Base-by-base conservation (phyloP, 2,797 vertebrate genomes). In the Triplophysa bombifrons region DNA sequence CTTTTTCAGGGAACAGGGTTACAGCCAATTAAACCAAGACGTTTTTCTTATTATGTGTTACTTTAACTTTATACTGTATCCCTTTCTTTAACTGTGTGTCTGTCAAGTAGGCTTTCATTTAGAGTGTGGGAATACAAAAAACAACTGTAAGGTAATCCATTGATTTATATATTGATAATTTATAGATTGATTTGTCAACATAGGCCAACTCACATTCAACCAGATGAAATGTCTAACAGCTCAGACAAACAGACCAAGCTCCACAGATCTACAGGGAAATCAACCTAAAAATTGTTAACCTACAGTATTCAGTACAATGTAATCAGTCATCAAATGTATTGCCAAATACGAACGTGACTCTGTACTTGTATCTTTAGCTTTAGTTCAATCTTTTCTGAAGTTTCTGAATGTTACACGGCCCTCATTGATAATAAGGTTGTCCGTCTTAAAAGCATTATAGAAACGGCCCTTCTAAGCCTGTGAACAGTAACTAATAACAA, bases 401-500 rank as follows among this genome's bases (percentile, higher is more conserved):
- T 72, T 38, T 7, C 25, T 38, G n/a, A 55, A 19, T 58, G 38
- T 71, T 22, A 48, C 2, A 22, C 41, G 12, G 22, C 81, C 70
- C 30, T 74, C 22, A 30, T 51, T 68, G 51, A 17, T 76, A 80
- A 80, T 80, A 51, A 72, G 19, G 13, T 22, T 72, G 44, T 66
- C 72, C 25, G 17, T 41, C 71, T 71, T 11, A 58, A 48, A 72
- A 66, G 71, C 69, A 71, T 56, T 56, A 65, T 34, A 78, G 63
- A 48, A 78, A 79, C 17, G 25, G 53, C 44, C 27, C 74, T 64
- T 70, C 76, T 65, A 38, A 20, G 68, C 41, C 41, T 4, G 58
- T 66, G 38, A 75, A 53, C 50, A 51, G 72, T 50, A 71, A 71
- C 34, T 77, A 78, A 82, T 79, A 79, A 75, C 48, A 74, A 65